Evolutionary conservation across 2,797 vertebrate species (phyloP).

Genomic region (Falco rusticolus): DNA sequence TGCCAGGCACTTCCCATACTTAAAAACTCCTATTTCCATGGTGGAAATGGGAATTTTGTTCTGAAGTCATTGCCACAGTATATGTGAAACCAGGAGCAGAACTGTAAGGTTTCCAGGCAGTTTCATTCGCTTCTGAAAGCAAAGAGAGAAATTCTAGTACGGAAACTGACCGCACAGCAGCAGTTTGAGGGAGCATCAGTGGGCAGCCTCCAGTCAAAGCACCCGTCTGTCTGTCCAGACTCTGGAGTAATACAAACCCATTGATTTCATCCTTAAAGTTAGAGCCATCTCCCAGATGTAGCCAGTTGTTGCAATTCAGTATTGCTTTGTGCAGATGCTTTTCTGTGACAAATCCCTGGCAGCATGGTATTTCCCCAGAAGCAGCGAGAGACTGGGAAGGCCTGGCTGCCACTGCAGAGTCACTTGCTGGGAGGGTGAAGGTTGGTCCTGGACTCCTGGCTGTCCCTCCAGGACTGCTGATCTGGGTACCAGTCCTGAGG

Average conservation of each 20-base stretch:
- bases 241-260: background rate
- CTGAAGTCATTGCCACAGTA: background rate
- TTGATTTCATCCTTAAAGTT: background rate
- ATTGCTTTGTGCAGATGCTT: background rate
- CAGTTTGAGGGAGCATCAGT: background rate
- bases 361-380: background rate
- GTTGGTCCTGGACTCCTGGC: background rate
- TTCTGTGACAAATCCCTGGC: background rate
- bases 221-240: background rate
- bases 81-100: background rate
- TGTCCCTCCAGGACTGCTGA: background rate
- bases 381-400: background rate
- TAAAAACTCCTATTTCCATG: background rate
- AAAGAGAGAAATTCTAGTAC: background rate
- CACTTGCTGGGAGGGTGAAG: background rate
- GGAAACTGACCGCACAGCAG: background rate
- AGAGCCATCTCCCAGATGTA: background rate
- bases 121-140: conserved; percentile 9
- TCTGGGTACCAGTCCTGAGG: background rate
- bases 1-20: background rate
- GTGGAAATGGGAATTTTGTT: background rate
- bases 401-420: background rate
- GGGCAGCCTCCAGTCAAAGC: background rate
- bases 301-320: background rate
- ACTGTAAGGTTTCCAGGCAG: background rate